phyloP scores from a whole-genome alignment of 2,797 vertebrate genomes.

The Poeciliopsis presidionis region DNA sequence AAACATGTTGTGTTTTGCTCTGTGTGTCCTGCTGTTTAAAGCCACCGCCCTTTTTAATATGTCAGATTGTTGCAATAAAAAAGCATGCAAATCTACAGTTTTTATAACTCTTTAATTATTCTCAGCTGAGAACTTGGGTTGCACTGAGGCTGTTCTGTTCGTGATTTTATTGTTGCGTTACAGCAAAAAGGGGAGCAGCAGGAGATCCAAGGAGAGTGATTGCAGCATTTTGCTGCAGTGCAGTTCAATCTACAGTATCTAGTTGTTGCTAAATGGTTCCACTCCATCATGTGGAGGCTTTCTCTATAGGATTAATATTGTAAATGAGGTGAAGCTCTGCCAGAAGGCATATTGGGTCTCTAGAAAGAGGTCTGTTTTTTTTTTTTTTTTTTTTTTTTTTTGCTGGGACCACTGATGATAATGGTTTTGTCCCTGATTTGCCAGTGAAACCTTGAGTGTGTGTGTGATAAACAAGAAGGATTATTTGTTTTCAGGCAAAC shows the following conservation, averaged over 20 bases:
- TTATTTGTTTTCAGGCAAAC: neutral
- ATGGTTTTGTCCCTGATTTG: slow-evolving; percentile 36
- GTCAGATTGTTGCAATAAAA: neutral
- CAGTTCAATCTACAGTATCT: slow-evolving; percentile 59
- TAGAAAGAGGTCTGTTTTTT: slow-evolving; percentile 26
- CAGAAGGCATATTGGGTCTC: slow-evolving; percentile 11
- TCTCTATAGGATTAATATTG: slow-evolving; percentile 42
- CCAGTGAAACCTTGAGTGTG: slow-evolving; percentile 33
- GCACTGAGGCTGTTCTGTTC: slow-evolving; percentile 14
- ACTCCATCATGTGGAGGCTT: slow-evolving; percentile 52
- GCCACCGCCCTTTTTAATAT: neutral
- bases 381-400: neutral
- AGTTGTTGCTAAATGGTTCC: slow-evolving; percentile 58
- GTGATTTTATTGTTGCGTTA: slow-evolving; percentile 51
- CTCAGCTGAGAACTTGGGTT: slow-evolving; percentile 5
- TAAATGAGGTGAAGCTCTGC: slow-evolving; percentile 44
- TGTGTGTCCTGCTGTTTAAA: neutral
- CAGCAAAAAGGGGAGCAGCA: slow-evolving; percentile 24
- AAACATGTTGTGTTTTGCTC: neutral
- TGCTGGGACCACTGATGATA: slow-evolving; percentile 47
- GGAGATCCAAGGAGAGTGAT: slow-evolving; percentile 48
- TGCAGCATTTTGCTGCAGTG: slow-evolving; percentile 59
- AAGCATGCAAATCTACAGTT: neutral
- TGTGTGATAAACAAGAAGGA: slow-evolving; percentile 1
- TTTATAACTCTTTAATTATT: neutral